phyloP scores from a whole-genome alignment of 2,113 vertebrate species.

The Boulengeromyrus knoepffleri region DNA sequence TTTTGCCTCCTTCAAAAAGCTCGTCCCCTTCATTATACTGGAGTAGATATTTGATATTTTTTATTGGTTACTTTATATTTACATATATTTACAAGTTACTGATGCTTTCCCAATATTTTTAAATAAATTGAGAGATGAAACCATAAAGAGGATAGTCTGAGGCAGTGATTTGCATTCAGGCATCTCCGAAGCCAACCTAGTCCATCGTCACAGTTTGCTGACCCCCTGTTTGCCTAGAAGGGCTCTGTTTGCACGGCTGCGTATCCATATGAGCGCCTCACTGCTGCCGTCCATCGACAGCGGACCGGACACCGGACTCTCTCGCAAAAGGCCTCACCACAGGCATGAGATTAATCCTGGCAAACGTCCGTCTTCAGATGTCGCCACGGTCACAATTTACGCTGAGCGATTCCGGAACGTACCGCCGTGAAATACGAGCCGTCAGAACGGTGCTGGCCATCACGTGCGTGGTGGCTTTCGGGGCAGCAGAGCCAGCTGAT shows the following conservation, averaged over 20 bases:
- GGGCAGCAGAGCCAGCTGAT: not conserved
- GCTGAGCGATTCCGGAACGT: conserved; percentile 57
- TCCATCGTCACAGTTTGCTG: not conserved
- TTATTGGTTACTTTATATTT: not conserved
- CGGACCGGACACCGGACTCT: not conserved
- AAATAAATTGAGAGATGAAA: not conserved
- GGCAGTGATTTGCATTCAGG: not conserved
- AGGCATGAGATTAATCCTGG: conserved; percentile 48
- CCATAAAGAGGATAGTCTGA: not conserved
- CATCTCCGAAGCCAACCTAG: not conserved
- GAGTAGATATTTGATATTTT: not conserved
- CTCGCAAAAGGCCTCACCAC: conserved; percentile 34
- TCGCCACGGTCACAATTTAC: conserved; percentile 46
- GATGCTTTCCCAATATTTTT: not conserved
- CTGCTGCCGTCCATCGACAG: conserved; percentile 38
- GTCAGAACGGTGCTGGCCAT: conserved; percentile 38
- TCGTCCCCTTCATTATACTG: not conserved
- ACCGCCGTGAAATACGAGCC: conserved; percentile 53
- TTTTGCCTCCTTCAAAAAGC: not conserved
- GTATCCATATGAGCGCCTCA: conserved; percentile 17
- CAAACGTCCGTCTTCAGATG: conserved; percentile 61
- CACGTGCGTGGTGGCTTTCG: not conserved
- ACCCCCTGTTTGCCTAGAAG: not conserved
- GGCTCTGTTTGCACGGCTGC: conserved; percentile 21
- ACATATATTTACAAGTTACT: not conserved